Conservation (phyloP, 2,888 invertebrate species). For the Hanleya hanleyi region DNA sequence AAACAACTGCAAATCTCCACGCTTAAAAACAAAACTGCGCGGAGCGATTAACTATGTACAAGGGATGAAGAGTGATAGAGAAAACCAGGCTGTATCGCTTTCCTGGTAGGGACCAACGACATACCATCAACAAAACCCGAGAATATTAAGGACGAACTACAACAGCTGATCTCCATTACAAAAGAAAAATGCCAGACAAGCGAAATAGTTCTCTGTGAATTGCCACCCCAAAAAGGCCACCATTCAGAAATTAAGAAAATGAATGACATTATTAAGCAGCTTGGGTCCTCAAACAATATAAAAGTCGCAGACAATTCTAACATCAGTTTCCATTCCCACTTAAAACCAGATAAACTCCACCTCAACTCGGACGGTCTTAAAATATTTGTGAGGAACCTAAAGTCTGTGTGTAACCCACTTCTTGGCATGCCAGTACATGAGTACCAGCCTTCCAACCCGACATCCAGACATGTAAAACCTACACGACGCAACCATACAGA, state of each 20-base stretch:
- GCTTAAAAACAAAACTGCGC: neutral
- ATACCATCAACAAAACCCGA: neutral
- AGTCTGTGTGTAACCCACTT: neutral
- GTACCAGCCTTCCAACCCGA: neutral
- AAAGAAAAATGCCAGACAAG: neutral
- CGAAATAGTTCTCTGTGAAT: neutral
- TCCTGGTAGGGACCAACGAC: neutral
- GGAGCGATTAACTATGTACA: neutral
- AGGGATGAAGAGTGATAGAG: neutral
- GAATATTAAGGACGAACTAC: neutral
- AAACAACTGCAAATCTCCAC: neutral
- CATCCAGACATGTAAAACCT: too few relatives aligned
- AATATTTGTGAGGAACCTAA: neutral
- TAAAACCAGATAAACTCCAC: neutral
- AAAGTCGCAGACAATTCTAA: neutral
- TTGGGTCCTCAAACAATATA: neutral
- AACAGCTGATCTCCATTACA: neutral
- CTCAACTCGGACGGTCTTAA: neutral
- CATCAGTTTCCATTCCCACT: neutral
- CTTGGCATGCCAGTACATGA: neutral
- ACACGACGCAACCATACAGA: too few relatives aligned
- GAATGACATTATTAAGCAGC: neutral
- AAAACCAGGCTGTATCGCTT: neutral
- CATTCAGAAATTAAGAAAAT: neutral
- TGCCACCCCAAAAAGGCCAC: neutral